A percentile compares a stretch with the other conserved stretches of the same genome.
Evolutionary conservation across 2,113 vertebrate species (phyloP).

Genomic region (Elaphurus davidianus): DNA sequence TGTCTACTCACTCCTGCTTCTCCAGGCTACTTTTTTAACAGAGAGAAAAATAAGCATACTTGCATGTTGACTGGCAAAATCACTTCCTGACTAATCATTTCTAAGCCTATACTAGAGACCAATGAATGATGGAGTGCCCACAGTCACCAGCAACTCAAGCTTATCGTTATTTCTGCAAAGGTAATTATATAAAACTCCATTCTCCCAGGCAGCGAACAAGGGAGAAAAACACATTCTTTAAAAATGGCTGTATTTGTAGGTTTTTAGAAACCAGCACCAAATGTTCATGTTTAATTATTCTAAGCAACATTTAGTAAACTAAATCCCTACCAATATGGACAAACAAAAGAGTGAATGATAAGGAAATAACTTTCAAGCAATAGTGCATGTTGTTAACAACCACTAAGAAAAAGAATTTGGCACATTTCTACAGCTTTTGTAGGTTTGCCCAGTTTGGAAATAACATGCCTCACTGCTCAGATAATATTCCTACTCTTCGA

Average conservation of each 20-base stretch:
- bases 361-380: background rate
- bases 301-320: slow-evolving; percentile 27
- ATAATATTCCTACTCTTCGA: background rate
- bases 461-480: background rate
- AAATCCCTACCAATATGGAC: slow-evolving; percentile 40
- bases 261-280: slow-evolving; percentile 55
- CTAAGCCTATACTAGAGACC: background rate
- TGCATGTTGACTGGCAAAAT: slow-evolving; percentile 8
- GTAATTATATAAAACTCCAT: slow-evolving; percentile 24
- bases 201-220: background rate
- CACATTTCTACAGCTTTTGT: slow-evolving; percentile 2
- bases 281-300: slow-evolving; percentile 55
- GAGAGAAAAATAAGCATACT: background rate
- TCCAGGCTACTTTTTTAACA: background rate
- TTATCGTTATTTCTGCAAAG: background rate
- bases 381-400: slow-evolving; percentile 40
- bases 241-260: slow-evolving; percentile 11
- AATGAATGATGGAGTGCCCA: slow-evolving; percentile 16
- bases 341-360: slow-evolving; percentile 37
- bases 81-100: background rate
- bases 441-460: slow-evolving; percentile 37
- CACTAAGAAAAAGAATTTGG: slow-evolving; percentile 29
- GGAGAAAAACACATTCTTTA: slow-evolving; percentile 52
- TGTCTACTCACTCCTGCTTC: background rate
- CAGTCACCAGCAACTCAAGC: slow-evolving; percentile 5